Evolutionary conservation across 2,797 vertebrate genomes (phyloP).

Genomic region (Falco rusticolus): DNA sequence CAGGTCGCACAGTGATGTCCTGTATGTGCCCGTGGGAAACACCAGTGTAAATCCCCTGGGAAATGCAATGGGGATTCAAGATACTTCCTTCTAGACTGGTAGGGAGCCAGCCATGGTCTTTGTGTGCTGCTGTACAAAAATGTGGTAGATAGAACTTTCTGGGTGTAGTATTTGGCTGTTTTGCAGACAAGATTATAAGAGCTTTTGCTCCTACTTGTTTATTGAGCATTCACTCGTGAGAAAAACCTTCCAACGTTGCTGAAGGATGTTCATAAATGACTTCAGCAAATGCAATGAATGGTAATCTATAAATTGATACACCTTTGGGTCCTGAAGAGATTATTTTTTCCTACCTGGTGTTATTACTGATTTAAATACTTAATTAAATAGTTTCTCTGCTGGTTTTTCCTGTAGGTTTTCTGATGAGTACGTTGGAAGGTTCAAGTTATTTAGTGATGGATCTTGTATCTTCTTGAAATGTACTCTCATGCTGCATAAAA

Average conservation of each 20-base stretch:
- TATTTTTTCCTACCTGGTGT: background rate
- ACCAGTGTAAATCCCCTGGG: background rate
- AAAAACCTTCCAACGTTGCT: background rate
- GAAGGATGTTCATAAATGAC: background rate
- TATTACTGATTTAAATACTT: background rate
- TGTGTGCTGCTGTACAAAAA: too few relatives aligned
- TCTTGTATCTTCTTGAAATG: background rate
- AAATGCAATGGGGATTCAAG: rapidly evolving
- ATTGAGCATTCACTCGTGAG: background rate
- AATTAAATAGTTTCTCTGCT: background rate
- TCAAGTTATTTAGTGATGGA: background rate
- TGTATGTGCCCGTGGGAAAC: rapidly evolving
- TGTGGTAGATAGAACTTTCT: background rate
- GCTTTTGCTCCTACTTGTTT: background rate
- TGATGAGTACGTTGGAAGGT: background rate
- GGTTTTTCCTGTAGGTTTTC: background rate
- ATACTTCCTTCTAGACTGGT: rapidly evolving
- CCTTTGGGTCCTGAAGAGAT: background rate
- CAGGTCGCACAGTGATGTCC: background rate
- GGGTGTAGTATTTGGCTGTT: background rate
- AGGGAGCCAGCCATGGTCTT: background rate
- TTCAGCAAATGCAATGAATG: background rate
- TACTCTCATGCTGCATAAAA: background rate
- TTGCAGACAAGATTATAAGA: rapidly evolving
- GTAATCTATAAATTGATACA: background rate